Evolutionary conservation across 2,888 invertebrate genomes (phyloP).

Genomic region (Encarsia formosa): DNA sequence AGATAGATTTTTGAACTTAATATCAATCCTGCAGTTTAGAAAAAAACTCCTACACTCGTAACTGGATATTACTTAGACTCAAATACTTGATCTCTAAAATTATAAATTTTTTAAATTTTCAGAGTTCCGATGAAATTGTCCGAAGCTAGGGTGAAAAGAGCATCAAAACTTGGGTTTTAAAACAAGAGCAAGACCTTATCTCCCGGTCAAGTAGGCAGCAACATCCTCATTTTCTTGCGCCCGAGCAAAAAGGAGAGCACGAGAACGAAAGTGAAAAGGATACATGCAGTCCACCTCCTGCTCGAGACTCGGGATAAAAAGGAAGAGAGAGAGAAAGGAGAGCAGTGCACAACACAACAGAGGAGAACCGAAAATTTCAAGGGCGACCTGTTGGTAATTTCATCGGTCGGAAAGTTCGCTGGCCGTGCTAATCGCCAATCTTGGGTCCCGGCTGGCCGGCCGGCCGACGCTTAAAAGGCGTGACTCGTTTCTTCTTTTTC

Average conservation of each 20-base stretch:
- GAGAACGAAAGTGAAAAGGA: background rate
- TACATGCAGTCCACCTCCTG: no score
- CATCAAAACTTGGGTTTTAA: no score
- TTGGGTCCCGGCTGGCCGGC: conserved; percentile 1
- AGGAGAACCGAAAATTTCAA: conserved; percentile 25
- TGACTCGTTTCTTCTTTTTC: conserved; percentile 6
- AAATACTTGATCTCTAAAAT: no score
- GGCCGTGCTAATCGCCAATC: conserved; percentile 22
- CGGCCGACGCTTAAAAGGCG: conserved; percentile 14
- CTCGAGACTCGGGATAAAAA: background rate
- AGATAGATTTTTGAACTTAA: no score
- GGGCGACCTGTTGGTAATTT: conserved; percentile 30
- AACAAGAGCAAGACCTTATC: no score
- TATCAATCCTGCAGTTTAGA: no score
- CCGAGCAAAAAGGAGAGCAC: background rate
- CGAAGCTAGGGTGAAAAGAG: no score
- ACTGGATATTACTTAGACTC: no score
- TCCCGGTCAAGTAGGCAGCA: background rate
- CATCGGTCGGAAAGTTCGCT: conserved; percentile 27
- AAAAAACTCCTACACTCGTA: no score
- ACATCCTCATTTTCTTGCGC: background rate
- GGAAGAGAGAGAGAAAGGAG: conserved; percentile 16
- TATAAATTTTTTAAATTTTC: no score
- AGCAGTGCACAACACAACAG: background rate
- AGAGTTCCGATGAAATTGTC: no score